A percentile compares a stretch with the other conserved stretches of the same genome.
Conservation (phyloP, 2,797 vertebrate species). For the Melanotaenia parkinsoni region DNA sequence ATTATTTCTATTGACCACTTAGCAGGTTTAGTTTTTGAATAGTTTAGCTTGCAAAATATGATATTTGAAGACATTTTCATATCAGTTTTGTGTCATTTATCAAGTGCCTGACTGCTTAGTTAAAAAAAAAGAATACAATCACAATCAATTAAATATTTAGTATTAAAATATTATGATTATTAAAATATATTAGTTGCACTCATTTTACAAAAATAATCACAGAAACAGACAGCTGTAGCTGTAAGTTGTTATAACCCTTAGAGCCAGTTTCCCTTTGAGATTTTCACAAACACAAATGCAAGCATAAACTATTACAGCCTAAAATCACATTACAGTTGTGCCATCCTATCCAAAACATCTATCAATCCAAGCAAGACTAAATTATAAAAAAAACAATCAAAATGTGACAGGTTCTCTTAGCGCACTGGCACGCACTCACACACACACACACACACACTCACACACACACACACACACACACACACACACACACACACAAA, state of each 20-base stretch:
- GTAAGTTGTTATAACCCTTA: background rate
- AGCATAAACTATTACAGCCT: constrained; percentile 4
- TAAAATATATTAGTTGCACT: background rate
- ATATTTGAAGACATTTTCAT: background rate
- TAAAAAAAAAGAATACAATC: background rate
- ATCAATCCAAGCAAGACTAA: constrained; percentile 25
- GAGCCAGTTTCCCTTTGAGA: background rate
- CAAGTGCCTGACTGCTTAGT: background rate
- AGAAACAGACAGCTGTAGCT: background rate
- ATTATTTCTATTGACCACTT: background rate
- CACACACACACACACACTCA: constrained; percentile 15
- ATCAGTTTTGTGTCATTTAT: background rate
- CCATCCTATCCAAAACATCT: constrained; percentile 21
- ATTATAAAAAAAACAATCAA: constrained; percentile 49
- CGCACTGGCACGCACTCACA: background rate
- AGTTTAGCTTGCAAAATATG: background rate
- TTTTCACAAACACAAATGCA: constrained; percentile 10
- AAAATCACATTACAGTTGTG: constrained; percentile 11
- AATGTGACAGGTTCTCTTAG: constrained; percentile 34
- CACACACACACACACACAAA: constrained; percentile 16
- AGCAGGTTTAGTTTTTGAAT: background rate
- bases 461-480: constrained; percentile 9
- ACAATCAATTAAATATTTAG: background rate
- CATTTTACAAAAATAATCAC: background rate
- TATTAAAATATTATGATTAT: background rate